A percentile compares a stretch with the other conserved stretches of the same genome.
Evolutionary conservation across 2,888 invertebrate species (phyloP).

Genomic region (Chironomus tentans): DNA sequence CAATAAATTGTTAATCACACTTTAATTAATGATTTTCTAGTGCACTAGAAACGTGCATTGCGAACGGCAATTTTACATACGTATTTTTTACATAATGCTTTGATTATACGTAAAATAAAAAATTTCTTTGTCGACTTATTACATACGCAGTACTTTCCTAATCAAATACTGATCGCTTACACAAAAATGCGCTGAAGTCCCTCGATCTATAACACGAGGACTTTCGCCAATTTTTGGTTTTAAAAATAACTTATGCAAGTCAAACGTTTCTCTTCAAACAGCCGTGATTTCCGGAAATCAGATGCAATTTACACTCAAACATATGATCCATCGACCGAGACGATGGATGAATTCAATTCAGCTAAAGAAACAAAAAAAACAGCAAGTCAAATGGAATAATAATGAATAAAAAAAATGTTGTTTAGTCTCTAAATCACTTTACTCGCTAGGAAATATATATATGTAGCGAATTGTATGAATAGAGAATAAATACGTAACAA

Average conservation of each 20-base stretch:
- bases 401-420: not conserved
- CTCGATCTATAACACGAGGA: too few relatives aligned
- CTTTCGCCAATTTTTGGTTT: too few relatives aligned
- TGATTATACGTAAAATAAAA: too few relatives aligned
- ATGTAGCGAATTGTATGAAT: not conserved
- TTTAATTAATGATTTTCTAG: too few relatives aligned
- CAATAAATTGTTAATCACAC: too few relatives aligned
- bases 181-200: too few relatives aligned
- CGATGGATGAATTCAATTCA: slow-evolving; percentile 5
- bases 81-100: too few relatives aligned
- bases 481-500: not conserved
- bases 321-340: slow-evolving; percentile 11
- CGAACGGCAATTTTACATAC: too few relatives aligned
- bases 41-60: too few relatives aligned
- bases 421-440: not conserved
- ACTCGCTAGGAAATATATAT: not conserved
- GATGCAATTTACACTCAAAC: slow-evolving; percentile 19
- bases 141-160: too few relatives aligned
- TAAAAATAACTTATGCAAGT: not conserved
- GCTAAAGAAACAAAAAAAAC: slow-evolving; percentile 2
- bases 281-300: slow-evolving; percentile 13
- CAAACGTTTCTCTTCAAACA: not conserved
- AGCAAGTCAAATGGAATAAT: slow-evolving; percentile 1
- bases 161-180: too few relatives aligned
- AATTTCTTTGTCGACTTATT: too few relatives aligned